These are phyloP conservation scores for Chiridota heheva DNA, from an alignment of 35 echinoderm and acorn worm genomes.

Conservation along the genomic window DNA sequence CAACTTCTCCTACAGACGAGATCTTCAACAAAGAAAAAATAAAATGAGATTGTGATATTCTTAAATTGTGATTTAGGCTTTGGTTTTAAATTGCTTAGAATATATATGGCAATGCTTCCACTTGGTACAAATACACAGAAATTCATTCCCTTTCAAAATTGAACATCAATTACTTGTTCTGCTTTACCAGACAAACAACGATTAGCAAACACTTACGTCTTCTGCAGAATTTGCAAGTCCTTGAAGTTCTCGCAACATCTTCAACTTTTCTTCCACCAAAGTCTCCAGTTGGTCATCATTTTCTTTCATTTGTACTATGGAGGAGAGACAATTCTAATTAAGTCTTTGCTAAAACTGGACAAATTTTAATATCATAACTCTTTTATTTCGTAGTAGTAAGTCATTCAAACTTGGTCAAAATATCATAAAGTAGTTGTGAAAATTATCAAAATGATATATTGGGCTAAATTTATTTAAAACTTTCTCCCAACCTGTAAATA, in stretches of 20 bases:
- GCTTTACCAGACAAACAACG: too few species aligned
- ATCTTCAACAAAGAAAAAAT: conserved; percentile 41
- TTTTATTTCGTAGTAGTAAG: neutral
- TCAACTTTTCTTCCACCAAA: conserved; percentile 69
- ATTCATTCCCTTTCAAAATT: too few species aligned
- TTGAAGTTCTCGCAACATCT: conserved; percentile 70
- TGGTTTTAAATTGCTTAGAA: neutral
- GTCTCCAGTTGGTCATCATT: conserved; percentile 66
- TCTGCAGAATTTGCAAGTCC: too few species aligned
- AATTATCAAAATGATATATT: neutral
- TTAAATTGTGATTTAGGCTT: neutral
- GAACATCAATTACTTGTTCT: too few species aligned
- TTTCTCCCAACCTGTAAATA: too few species aligned
- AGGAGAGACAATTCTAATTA: neutral
- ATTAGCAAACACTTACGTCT: too few species aligned
- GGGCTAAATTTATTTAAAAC: too few species aligned
- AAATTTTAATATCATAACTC: neutral
- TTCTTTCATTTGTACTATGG: conserved; percentile 80
- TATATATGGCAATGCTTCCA: neutral
- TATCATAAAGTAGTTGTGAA: neutral
- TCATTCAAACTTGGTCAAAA: neutral
- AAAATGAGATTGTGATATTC: neutral
- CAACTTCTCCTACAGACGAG: conserved; percentile 31
- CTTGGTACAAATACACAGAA: too few species aligned
- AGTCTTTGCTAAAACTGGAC: neutral